Percentiles rank a stretch among this genome's conserved stretches.
phyloP scores from a whole-genome alignment of 1,140 invertebrate species.

The Drosophila pandora region DNA sequence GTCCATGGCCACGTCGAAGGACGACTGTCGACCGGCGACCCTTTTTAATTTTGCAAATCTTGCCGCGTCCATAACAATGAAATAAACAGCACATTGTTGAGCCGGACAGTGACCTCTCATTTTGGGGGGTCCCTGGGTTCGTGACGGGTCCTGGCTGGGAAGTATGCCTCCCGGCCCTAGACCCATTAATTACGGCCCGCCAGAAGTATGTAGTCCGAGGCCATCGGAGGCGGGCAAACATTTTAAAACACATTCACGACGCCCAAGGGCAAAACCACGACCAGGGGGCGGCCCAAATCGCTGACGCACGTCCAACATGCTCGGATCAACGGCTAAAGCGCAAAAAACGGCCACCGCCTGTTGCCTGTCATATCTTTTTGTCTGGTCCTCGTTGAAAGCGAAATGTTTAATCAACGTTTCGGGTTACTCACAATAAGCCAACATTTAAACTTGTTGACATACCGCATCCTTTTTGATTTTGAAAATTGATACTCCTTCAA shows the following conservation, averaged over 20 bases:
- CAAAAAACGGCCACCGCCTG: constrained; percentile 35
- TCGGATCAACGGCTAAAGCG: constrained; percentile 14
- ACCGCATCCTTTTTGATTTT: not conserved
- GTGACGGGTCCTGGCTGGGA: constrained; percentile 4
- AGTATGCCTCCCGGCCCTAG: constrained; percentile 30
- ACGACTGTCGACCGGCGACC: constrained; percentile 57
- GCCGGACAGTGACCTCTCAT: constrained; percentile 25
- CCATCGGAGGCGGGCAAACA: constrained; percentile 28
- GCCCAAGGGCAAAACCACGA: constrained; percentile 23
- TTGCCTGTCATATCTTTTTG: constrained; percentile 41
- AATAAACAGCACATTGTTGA: constrained; percentile 70
- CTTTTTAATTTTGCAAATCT: constrained; percentile 81
- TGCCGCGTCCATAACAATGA: constrained; percentile 70
- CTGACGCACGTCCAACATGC: constrained; percentile 47
- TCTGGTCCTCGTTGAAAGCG: constrained; percentile 14
- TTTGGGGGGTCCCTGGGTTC: constrained; percentile 10
- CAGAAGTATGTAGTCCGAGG: constrained; percentile 34
- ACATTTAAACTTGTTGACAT: constrained; percentile 14
- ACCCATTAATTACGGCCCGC: constrained; percentile 72
- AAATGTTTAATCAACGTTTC: constrained; percentile 41
- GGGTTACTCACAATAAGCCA: constrained; percentile 26
- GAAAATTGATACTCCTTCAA: not conserved
- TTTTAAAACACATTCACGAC: constrained; percentile 60
- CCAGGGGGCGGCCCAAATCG: constrained; percentile 19
- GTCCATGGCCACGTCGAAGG: constrained; percentile 37